Evolutionary conservation across 2,113 vertebrate species (phyloP).

Genomic region (Gymnobelideus leadbeateri): DNA sequence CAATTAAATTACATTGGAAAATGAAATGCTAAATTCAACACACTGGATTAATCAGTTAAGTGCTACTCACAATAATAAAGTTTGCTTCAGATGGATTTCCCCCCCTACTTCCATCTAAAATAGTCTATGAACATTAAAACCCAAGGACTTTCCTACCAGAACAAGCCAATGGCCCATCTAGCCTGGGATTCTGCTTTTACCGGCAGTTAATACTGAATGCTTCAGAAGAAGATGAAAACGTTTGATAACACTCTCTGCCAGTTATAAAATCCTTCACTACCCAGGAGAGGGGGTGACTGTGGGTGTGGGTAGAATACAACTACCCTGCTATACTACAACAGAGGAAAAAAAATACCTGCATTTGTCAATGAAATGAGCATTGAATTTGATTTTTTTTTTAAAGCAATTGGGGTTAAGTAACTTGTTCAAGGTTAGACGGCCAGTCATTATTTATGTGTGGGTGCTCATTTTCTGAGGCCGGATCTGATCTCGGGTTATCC

Average conservation of each 20-base stretch:
- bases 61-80: conserved; percentile 31
- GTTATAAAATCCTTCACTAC: conserved; percentile 36
- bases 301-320: neutral
- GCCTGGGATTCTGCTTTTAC: conserved; percentile 44
- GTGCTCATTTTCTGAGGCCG: no score
- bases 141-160: conserved; percentile 33
- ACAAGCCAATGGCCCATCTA: conserved; percentile 50
- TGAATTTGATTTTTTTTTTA: conserved; percentile 54
- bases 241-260: conserved; percentile 48
- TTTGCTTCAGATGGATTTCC: neutral
- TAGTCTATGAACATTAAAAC: conserved; percentile 52
- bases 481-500: no score
- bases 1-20: conserved; percentile 37
- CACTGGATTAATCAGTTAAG: conserved; percentile 17
- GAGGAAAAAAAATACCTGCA: neutral
- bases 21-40: neutral
- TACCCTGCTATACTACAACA: neutral
- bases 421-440: no score
- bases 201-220: conserved; percentile 55
- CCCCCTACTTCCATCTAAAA: conserved; percentile 21
- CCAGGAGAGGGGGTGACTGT: neutral
- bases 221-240: conserved; percentile 59
- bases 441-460: no score
- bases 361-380: conserved; percentile 37
- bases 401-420: no score